Evolutionary conservation across 1,140 invertebrate genomes (phyloP).

Genomic region (Eurytemora carolleeae): DNA sequence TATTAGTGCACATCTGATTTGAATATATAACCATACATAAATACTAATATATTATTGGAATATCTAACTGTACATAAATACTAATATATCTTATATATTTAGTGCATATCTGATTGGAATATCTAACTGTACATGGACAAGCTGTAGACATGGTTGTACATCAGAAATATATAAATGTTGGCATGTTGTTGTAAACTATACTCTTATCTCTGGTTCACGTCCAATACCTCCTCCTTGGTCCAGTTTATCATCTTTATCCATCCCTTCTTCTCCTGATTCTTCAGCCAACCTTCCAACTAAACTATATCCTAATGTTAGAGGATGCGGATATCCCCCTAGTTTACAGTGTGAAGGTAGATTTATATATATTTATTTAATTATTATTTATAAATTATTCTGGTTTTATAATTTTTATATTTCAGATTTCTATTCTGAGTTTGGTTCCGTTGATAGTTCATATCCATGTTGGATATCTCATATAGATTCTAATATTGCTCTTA

Average conservation of each 20-base stretch:
- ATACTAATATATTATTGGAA: no score
- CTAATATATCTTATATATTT: no score
- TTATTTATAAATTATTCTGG: no score
- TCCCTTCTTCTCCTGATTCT: no score
- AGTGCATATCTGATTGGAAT: constrained; percentile 18
- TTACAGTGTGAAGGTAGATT: constrained; percentile 19
- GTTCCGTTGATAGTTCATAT: background rate
- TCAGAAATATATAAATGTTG: constrained; percentile 22
- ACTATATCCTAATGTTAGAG: constrained; percentile 23
- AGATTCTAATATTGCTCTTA: constrained; percentile 10
- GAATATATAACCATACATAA: no score
- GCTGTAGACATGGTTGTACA: constrained; percentile 24
- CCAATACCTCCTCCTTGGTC: constrained; percentile 14
- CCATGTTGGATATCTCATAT: constrained; percentile 11
- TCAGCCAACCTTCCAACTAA: no score
- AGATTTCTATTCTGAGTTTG: constrained; percentile 9
- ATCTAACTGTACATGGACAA: constrained; percentile 24
- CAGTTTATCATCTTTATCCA: constrained; percentile 4
- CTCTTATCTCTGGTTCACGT: background rate
- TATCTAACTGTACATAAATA: no score
- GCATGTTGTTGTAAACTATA: constrained; percentile 17
- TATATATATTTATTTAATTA: no score
- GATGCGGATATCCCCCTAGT: constrained; percentile 24
- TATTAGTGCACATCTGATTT: no score
- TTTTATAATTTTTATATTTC: background rate